These are phyloP conservation scores for Malaclemys terrapin DNA, from an alignment of 2,113 vertebrate species.

Conservation along the genomic window DNA sequence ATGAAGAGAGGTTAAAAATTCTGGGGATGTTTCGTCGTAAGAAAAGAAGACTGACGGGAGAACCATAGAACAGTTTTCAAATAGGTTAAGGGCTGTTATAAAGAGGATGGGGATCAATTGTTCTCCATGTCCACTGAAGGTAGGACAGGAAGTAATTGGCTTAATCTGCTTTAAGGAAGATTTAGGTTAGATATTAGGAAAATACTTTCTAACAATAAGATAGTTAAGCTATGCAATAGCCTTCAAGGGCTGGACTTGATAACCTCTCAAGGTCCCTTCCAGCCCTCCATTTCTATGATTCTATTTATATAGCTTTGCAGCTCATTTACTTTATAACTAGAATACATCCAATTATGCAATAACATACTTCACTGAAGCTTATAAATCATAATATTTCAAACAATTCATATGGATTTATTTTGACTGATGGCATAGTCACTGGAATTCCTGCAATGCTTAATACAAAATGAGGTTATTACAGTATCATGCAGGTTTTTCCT, in stretches of 20 bases:
- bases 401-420: constrained; percentile 17
- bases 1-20: background rate
- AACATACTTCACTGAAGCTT: background rate
- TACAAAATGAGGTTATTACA: constrained; percentile 37
- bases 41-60: background rate
- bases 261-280: background rate
- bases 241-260: background rate
- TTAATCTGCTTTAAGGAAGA: background rate
- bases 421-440: background rate
- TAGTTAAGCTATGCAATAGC: background rate
- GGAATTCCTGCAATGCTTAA: background rate
- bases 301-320: background rate
- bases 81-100: background rate
- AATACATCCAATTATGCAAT: constrained; percentile 8
- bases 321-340: background rate
- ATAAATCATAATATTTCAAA: constrained; percentile 48
- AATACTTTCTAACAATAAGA: background rate
- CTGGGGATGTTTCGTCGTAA: background rate
- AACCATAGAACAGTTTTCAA: background rate
- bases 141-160: background rate
- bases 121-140: background rate
- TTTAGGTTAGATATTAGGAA: background rate
- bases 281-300: background rate
- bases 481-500: constrained; percentile 17
- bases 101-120: background rate